Percentiles rank a stretch among this genome's conserved stretches.
These are phyloP conservation scores for Lymantria dispar DNA, from an alignment of 2,888 invertebrate genomes.

Conservation along the genomic window DNA sequence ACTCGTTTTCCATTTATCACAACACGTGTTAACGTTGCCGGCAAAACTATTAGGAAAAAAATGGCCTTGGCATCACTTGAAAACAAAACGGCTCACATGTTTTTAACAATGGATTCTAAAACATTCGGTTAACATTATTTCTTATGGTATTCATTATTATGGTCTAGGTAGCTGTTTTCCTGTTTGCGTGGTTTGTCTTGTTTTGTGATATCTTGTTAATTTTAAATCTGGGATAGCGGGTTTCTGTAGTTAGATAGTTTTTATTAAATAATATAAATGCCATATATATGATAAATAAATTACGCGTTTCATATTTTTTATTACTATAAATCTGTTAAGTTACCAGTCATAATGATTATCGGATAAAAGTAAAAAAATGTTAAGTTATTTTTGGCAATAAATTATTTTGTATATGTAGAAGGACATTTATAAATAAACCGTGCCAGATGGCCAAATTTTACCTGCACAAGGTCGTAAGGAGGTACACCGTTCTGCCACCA, in stretches of 20 bases:
- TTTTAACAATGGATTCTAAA: neutral
- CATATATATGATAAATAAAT: too few relatives aligned
- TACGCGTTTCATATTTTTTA: too few relatives aligned
- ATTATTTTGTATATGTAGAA: too few relatives aligned
- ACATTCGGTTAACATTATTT: neutral
- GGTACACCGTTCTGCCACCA: too few relatives aligned
- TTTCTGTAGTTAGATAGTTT: neutral
- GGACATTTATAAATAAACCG: too few relatives aligned
- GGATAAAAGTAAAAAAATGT: too few relatives aligned
- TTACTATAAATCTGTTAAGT: too few relatives aligned
- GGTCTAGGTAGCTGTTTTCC: neutral
- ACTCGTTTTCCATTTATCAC: neutral
- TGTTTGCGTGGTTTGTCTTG: neutral
- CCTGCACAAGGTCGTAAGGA: too few relatives aligned
- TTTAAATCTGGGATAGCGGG: neutral
- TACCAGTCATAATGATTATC: too few relatives aligned
- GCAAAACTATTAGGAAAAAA: neutral
- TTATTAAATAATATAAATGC: too few relatives aligned
- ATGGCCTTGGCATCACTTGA: neutral
- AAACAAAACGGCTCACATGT: neutral
- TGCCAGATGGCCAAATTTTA: too few relatives aligned
- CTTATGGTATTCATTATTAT: neutral
- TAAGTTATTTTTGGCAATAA: too few relatives aligned
- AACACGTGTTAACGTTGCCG: neutral
- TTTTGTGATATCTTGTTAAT: neutral